phyloP scores from a whole-genome alignment of 2,797 vertebrate species.

The Nothura maculosa region DNA sequence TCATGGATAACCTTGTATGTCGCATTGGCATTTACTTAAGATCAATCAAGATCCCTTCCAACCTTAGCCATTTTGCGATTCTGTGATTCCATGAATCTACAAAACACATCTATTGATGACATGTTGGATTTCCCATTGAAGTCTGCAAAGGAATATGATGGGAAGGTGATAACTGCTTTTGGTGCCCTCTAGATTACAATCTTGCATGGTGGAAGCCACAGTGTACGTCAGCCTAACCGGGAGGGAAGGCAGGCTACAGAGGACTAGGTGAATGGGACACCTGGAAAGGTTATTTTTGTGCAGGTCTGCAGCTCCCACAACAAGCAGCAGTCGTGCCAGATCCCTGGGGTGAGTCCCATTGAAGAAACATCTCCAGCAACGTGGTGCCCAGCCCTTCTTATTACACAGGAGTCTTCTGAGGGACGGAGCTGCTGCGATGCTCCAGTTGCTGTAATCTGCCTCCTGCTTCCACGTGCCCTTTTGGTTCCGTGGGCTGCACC shows the following conservation, averaged over 20 bases:
- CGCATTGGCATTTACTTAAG: neutral
- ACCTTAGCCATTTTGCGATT: no score
- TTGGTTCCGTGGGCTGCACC: neutral
- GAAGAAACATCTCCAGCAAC: neutral
- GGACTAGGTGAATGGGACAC: neutral
- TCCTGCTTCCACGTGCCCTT: neutral
- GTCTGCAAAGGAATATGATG: neutral
- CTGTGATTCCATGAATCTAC: neutral
- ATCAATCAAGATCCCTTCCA: neutral
- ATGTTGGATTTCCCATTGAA: neutral
- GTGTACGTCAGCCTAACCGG: neutral
- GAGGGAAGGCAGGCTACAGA: neutral
- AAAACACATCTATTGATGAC: neutral
- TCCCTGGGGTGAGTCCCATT: neutral
- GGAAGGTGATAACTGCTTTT: neutral
- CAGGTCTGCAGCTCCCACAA: neutral
- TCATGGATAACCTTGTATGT: neutral
- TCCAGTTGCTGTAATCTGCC: neutral
- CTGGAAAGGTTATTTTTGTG: neutral
- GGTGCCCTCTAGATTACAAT: slow-evolving; percentile 7
- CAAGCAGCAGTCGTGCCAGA: neutral
- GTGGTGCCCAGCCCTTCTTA: neutral
- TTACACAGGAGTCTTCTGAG: neutral
- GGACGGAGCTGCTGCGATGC: neutral
- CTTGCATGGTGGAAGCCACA: neutral